A percentile compares a stretch with the other conserved stretches of the same genome.
These are phyloP conservation scores for Jaculus jaculus DNA, from an alignment of 2,113 vertebrate genomes.

Conservation along the genomic window DNA sequence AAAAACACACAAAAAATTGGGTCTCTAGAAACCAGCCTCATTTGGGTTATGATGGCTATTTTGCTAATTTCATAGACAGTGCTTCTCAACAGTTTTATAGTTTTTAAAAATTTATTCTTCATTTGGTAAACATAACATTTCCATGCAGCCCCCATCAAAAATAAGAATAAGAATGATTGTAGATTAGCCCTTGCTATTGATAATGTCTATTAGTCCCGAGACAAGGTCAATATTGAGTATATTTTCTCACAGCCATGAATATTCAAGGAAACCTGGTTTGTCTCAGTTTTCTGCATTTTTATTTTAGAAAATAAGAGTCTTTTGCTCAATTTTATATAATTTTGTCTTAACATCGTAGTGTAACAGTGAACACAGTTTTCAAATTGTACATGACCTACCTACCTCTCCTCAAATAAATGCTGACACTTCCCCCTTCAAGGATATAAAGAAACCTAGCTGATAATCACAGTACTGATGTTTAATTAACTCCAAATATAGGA, in stretches of 20 bases:
- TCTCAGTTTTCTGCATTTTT: background rate
- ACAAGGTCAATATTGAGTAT: conserved; percentile 7
- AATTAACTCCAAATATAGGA: conserved; percentile 43
- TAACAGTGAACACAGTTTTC: background rate
- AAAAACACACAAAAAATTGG: background rate
- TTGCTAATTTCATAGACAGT: conserved; percentile 17
- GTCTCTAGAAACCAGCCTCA: background rate
- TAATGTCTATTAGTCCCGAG: background rate
- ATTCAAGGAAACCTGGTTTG: background rate
- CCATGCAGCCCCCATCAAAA: background rate
- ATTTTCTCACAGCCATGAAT: background rate
- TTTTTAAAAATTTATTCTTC: conserved; percentile 2
- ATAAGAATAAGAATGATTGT: background rate
- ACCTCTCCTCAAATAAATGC: background rate
- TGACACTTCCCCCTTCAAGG: background rate
- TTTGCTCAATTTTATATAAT: background rate
- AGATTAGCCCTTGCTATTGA: background rate
- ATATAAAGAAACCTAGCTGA: background rate
- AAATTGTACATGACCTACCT: background rate
- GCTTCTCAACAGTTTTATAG: conserved; percentile 17
- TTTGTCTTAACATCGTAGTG: background rate
- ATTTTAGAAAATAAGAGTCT: conserved; percentile 13
- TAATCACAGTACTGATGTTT: background rate
- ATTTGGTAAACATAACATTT: conserved; percentile 29
- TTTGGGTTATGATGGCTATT: conserved; percentile 30